Evolutionary conservation across 2,797 vertebrate genomes (phyloP).

Genomic region (Neomorphus geoffroyi): DNA sequence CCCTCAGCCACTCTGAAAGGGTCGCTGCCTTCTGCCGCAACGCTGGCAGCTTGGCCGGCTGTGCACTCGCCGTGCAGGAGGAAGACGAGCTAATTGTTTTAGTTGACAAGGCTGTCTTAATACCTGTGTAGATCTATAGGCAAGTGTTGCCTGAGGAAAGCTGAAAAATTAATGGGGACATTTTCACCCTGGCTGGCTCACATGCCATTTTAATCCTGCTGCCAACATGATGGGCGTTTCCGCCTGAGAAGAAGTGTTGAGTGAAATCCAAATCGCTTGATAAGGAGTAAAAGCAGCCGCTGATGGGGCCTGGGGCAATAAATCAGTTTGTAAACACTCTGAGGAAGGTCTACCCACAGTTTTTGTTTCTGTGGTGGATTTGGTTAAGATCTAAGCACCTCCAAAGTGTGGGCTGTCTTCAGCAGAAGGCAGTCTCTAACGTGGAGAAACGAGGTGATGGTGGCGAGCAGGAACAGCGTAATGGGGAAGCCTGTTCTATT

Average conservation of each 20-base stretch:
- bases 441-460: not conserved
- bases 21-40: not conserved
- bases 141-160: slow-evolving; percentile 66
- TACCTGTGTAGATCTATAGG: slow-evolving; percentile 65
- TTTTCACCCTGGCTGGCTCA: slow-evolving; percentile 61
- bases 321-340: slow-evolving; percentile 16
- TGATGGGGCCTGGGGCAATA: slow-evolving; percentile 19
- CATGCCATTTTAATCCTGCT: slow-evolving; percentile 68
- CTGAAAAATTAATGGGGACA: slow-evolving; percentile 71
- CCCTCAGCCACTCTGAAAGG: not conserved
- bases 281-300: not conserved
- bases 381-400: not conserved
- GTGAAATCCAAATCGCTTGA: not conserved
- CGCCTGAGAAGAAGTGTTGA: not conserved
- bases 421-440: not conserved
- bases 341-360: not conserved
- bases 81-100: not conserved
- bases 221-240: slow-evolving; percentile 39
- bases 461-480: not conserved
- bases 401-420: not conserved
- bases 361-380: not conserved
- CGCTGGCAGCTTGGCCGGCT: not conserved
- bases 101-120: slow-evolving; percentile 20
- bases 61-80: not conserved
- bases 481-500: not conserved